Percentiles rank a stretch among this genome's conserved stretches.
Conservation (phyloP, 1,140 invertebrate genomes). For the Acromyrmex charruanus region DNA sequence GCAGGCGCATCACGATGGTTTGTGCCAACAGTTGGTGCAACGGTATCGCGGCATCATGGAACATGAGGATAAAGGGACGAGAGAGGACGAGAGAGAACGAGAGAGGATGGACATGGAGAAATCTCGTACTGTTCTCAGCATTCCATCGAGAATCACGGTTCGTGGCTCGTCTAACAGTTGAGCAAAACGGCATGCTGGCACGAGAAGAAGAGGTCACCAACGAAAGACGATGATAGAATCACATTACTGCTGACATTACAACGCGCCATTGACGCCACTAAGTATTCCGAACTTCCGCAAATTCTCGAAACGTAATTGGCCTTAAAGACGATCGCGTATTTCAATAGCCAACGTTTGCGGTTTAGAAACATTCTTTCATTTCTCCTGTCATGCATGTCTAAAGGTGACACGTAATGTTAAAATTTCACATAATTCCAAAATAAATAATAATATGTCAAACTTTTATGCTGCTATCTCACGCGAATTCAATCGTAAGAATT, state of each 20-base stretch:
- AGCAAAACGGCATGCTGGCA: conserved; percentile 57
- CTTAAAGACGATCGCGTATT: conserved; percentile 34
- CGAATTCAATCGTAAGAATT: neutral
- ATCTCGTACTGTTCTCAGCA: conserved; percentile 72
- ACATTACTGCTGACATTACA: conserved; percentile 27
- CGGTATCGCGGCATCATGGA: conserved; percentile 61
- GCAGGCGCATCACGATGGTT: conserved; percentile 52
- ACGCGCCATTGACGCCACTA: conserved; percentile 65
- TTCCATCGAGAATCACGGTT: conserved; percentile 74
- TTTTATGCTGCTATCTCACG: neutral
- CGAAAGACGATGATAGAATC: conserved; percentile 54
- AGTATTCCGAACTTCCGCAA: conserved; percentile 31
- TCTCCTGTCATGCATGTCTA: neutral
- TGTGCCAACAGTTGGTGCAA: conserved; percentile 68
- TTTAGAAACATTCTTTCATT: neutral
- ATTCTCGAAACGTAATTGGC: conserved; percentile 55
- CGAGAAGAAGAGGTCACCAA: conserved; percentile 43
- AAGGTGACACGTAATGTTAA: neutral
- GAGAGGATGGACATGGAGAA: conserved; percentile 48
- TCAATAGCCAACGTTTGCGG: neutral
- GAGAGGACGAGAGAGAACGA: neutral
- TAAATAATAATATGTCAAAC: neutral
- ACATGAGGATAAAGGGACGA: conserved; percentile 30
- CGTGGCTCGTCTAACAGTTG: conserved; percentile 66
- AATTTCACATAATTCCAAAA: neutral